Base-by-base conservation (phyloP, 1,140 invertebrate species). In the Papilio xuthus region DNA sequence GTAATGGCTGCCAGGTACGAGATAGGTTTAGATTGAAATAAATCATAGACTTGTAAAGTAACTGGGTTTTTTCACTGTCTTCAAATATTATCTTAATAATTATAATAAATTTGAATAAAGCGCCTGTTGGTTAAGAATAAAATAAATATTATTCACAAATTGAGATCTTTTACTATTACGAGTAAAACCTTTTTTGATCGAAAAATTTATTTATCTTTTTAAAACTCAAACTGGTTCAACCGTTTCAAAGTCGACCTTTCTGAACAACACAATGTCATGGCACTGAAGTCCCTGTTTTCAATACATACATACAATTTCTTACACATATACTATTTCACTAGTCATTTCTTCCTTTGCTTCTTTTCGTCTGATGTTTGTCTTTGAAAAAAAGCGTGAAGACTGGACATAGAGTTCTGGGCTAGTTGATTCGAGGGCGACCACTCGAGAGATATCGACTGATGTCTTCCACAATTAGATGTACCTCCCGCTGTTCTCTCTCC, bases 331-430 rank as follows among this genome's bases (percentile, higher is more conserved):
- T 67, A 88, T 44, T 60, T 85, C 82, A 37, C 79, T 83, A 42
- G 87, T 89, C 72, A 89, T 88, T 91, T 94, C 83, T 93, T 94
- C 79, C 91, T 91, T 79, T 94, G 94, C 3, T 91, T 91, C 82
- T 95, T 95, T 69, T 95, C 95, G 75, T 93, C 94, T 44, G 94
- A 94, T 47, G 95, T 95, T 85, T 96, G 95, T 73, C 95, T 94
- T 90, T 96, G 95, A 86, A 96, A 96, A 87, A 96, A 96, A 37
- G 94, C 95, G 83, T 96, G 96, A n/a, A 96, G 93, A 77, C 96
- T 96, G 80, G 95, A 96, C 92, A 96, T 96, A 20, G 96, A 96
- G 78, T 91, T 94, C 63, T 94, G 92, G 13, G 93, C 93, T 42
- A 95, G 84, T 73, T 93, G 91, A 75, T 95, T 95, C 1, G 91